Base-by-base conservation (phyloP, 2,113 vertebrate species). In the Copsychus sechellarum region DNA sequence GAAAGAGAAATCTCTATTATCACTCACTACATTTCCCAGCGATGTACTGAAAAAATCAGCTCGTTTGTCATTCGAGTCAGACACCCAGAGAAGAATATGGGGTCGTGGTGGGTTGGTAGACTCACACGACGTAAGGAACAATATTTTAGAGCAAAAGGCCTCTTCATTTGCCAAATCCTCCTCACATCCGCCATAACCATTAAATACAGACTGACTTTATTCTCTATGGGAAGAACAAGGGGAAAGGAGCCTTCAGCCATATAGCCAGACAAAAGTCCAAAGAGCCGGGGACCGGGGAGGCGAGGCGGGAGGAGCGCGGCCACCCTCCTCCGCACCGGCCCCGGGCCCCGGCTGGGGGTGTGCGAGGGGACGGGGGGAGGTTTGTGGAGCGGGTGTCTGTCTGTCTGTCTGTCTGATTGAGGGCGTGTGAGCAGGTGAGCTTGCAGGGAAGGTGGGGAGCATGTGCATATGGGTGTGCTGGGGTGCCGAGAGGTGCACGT, bases 1-100 rank as follows among this genome's bases (percentile, higher is more conserved):
- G 99, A 99, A 99, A 99, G 99, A 98, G 99, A 99, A 99, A 99
- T 99, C 99, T 99, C 99, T 99, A 99, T 99, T 99, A 99, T 99
- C 98, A 99, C 98, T 97, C 98, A 98, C 98, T 96, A 98, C 99
- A 97, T 99, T 99, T 99, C 99, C 99, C 99, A 99, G 99, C 99
- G 97, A 99, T 98, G 98, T 98, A 97, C 98, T 99, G 98, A 99
- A 99, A 98, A 99, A 99, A 99, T 98, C 98, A 98, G 98, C 99
- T 98, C 98, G 99, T 99, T 99, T 99, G 98, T 98, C 98, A 99
- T 99, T 98, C 98, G 99, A 99, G 99, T 99, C 99, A 99, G 99
- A 99, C 98, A 98, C 98, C 96, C 96, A 89, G 98, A 98, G 98
- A 99, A 98, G 98, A 99, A 99, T 99, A 98, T 98, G 98, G 98